Evolutionary conservation across 2,113 vertebrate species (phyloP).

Genomic region (Corythoichthys intestinalis): DNA sequence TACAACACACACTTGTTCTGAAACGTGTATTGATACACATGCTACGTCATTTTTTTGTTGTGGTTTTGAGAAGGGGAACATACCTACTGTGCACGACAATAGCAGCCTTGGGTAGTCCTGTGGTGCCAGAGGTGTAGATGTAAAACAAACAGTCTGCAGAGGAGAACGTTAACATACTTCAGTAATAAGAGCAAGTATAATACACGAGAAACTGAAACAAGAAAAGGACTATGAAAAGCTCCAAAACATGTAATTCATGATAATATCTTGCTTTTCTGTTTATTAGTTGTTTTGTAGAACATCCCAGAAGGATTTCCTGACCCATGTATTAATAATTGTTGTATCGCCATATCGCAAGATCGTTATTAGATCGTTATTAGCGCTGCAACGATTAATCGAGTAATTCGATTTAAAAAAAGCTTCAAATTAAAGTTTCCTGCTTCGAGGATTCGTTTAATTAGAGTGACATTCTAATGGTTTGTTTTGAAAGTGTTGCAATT

Average conservation of each 20-base stretch:
- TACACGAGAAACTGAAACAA: not conserved
- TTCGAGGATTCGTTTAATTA: too few species aligned
- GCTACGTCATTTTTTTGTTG: not conserved
- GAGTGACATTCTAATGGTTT: too few species aligned
- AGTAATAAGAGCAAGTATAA: not conserved
- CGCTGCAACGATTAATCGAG: too few species aligned
- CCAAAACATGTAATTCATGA: not conserved
- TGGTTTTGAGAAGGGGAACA: slow-evolving; percentile 16
- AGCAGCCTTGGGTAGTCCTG: slow-evolving; percentile 86
- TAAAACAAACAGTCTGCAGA: slow-evolving; percentile 83
- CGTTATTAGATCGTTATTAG: too few species aligned
- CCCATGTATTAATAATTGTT: too few species aligned
- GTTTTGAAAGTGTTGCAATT: too few species aligned
- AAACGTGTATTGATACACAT: not conserved
- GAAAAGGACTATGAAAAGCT: not conserved
- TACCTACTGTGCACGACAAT: slow-evolving; percentile 90
- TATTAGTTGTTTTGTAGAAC: too few species aligned
- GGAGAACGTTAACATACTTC: slow-evolving; percentile 10
- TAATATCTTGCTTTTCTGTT: too few species aligned
- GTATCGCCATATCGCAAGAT: too few species aligned
- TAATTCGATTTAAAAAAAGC: too few species aligned
- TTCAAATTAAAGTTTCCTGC: too few species aligned
- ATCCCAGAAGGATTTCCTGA: too few species aligned
- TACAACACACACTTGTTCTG: slow-evolving; percentile 9
- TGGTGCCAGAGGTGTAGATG: slow-evolving; percentile 89